A percentile compares a stretch with the other conserved stretches of the same genome.
These are phyloP conservation scores for roundworm (Caenorhabditis elegans) DNA, from an alignment of 1,140 invertebrate species.

Conservation along the genomic window DNA sequence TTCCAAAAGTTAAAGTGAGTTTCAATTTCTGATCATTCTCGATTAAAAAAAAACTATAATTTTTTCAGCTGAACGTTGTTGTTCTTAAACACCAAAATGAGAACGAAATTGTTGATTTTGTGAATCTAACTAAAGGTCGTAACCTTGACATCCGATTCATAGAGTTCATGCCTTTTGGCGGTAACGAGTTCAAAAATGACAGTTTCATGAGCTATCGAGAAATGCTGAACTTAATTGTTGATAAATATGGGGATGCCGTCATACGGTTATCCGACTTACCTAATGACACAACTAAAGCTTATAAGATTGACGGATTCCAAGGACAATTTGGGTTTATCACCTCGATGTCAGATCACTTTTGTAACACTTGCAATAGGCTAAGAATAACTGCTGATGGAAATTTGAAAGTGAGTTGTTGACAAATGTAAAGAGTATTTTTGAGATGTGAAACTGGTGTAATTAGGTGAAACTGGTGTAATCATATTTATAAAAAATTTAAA, in stretches of 20 bases:
- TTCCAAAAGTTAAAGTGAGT: constrained; percentile 1
- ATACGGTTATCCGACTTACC: constrained; percentile 73
- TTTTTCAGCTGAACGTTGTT: constrained; percentile 12
- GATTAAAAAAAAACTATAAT: no score
- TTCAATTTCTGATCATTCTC: neutral
- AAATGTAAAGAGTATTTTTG: no score
- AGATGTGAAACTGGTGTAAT: no score
- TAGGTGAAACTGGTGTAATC: no score
- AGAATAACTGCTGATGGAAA: constrained; percentile 97
- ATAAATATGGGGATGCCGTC: constrained; percentile 73
- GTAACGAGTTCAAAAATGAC: constrained; percentile 87
- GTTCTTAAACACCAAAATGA: constrained; percentile 83
- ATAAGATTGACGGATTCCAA: constrained; percentile 77
- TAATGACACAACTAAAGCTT: constrained; percentile 90
- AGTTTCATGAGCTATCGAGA: constrained; percentile 80
- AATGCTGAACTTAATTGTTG: constrained; percentile 73
- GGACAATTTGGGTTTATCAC: constrained; percentile 95
- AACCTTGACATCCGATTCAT: constrained; percentile 88
- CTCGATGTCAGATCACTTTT: constrained; percentile 85
- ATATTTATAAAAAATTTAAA: no score
- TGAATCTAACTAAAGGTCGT: constrained; percentile 77
- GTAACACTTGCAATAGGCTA: constrained; percentile 73
- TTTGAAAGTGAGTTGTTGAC: constrained; percentile 77
- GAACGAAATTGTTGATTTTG: constrained; percentile 90
- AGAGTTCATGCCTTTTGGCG: constrained; percentile 98